Percentiles rank a stretch among this genome's conserved stretches.
phyloP scores from a whole-genome alignment of 2,888 invertebrate genomes.

The Scaptomyza parva region DNA sequence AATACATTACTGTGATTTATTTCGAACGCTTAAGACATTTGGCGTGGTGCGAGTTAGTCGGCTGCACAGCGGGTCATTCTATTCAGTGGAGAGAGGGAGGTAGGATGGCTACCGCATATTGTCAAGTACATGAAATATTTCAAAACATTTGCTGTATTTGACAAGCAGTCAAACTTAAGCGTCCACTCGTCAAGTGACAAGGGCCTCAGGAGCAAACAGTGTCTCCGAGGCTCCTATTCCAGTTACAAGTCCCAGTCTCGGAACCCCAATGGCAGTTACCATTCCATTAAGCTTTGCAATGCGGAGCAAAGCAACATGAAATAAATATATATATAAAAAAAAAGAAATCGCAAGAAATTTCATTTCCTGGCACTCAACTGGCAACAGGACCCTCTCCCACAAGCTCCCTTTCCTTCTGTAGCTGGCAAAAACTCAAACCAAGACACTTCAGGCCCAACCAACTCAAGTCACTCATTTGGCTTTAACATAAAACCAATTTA shows the following conservation, averaged over 20 bases:
- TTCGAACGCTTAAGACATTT: slow-evolving; percentile 53
- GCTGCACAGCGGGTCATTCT: slow-evolving; percentile 38
- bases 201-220: slow-evolving; percentile 46
- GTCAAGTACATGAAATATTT: slow-evolving; percentile 76
- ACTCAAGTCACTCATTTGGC: slow-evolving; percentile 75
- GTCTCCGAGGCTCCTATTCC: slow-evolving; percentile 15
- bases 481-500: slow-evolving; percentile 80
- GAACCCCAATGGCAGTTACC: slow-evolving; percentile 44
- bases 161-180: slow-evolving; percentile 79
- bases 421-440: slow-evolving; percentile 26
- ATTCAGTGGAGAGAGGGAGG: neutral
- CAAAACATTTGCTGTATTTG: slow-evolving; percentile 78
- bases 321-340: slow-evolving; percentile 34
- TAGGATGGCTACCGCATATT: slow-evolving; percentile 52
- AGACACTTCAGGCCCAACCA: slow-evolving; percentile 32
- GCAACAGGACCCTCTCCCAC: slow-evolving; percentile 30
- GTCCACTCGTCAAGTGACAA: slow-evolving; percentile 72
- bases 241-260: slow-evolving; percentile 22
- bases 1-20: slow-evolving; percentile 75
- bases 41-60: slow-evolving; percentile 22
- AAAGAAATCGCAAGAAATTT: slow-evolving; percentile 75
- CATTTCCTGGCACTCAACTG: slow-evolving; percentile 74
- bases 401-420: neutral
- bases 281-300: slow-evolving; percentile 55
- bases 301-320: slow-evolving; percentile 51